Percentiles rank a stretch among this genome's conserved stretches.
Evolutionary conservation across 2,888 invertebrate genomes (phyloP).

Genomic region (Nemoura dubitans): DNA sequence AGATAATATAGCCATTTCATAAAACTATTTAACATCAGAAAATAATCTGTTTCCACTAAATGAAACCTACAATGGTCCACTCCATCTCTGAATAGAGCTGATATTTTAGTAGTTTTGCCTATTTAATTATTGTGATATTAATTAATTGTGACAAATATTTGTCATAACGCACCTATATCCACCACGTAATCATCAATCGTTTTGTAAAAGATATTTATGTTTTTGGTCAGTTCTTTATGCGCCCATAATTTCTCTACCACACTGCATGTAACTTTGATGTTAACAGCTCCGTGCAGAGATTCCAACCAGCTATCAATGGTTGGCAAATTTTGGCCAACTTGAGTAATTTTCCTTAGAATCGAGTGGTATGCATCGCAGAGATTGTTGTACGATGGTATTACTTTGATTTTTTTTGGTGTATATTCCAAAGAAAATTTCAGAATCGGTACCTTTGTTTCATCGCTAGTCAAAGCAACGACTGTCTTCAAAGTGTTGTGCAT

Average conservation of each 20-base stretch:
- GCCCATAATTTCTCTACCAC: constrained; percentile 65
- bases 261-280: constrained; percentile 68
- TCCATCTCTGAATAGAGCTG: no score
- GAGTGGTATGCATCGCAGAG: constrained; percentile 68
- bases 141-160: no score
- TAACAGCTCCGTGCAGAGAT: constrained; percentile 60
- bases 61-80: no score
- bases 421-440: constrained; percentile 65
- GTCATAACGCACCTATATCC: constrained; percentile 57
- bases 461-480: constrained; percentile 66
- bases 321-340: constrained; percentile 68
- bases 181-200: constrained; percentile 68
- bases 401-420: constrained; percentile 14
- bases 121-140: no score
- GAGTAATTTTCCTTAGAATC: constrained; percentile 67
- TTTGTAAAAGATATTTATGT: constrained; percentile 65
- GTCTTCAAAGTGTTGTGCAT: constrained; percentile 74
- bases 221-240: constrained; percentile 63
- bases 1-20: no score
- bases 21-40: no score
- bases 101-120: no score
- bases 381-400: constrained; percentile 68
- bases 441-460: constrained; percentile 68
- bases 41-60: no score
- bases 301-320: constrained; percentile 66